phyloP scores from a whole-genome alignment of 1,140 invertebrate genomes.

The Elysia chlorotica region DNA sequence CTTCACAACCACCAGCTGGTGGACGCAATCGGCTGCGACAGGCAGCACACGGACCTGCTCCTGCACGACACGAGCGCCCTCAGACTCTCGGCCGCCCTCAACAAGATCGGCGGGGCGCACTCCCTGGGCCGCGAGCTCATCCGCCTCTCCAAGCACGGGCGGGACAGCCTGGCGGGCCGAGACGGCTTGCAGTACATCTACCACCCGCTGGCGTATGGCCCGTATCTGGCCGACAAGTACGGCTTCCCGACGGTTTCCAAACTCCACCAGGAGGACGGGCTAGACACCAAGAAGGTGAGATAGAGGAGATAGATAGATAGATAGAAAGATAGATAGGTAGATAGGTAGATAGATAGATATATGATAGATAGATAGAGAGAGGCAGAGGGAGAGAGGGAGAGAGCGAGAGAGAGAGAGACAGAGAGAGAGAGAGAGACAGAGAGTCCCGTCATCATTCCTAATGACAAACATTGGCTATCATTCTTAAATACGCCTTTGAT shows the following conservation, averaged over 20 bases:
- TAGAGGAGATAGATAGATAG: background rate
- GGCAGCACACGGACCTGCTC: conserved; percentile 35
- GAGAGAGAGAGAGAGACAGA: too few relatives aligned
- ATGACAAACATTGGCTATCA: too few relatives aligned
- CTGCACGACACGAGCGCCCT: conserved; percentile 54
- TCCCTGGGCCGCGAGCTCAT: conserved; percentile 47
- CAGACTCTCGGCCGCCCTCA: conserved; percentile 48
- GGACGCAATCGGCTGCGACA: conserved; percentile 35
- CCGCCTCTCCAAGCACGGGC: conserved; percentile 47
- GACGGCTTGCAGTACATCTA: conserved; percentile 53
- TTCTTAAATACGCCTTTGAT: too few relatives aligned
- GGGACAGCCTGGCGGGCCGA: conserved; percentile 45
- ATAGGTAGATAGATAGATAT: too few relatives aligned
- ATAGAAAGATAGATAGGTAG: too few relatives aligned
- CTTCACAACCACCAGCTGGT: conserved; percentile 46
- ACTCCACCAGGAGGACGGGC: conserved; percentile 43
- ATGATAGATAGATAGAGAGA: too few relatives aligned
- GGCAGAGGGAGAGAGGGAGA: too few relatives aligned
- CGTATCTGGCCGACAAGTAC: conserved; percentile 57
- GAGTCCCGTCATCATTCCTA: too few relatives aligned
- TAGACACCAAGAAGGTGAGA: conserved; percentile 41
- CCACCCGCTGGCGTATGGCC: conserved; percentile 56
- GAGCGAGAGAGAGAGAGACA: too few relatives aligned
- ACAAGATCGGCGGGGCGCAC: conserved; percentile 49
- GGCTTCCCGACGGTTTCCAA: conserved; percentile 54